Evolutionary conservation across 2,888 invertebrate genomes (phyloP).

Genomic region (Heliconius ismenius): DNA sequence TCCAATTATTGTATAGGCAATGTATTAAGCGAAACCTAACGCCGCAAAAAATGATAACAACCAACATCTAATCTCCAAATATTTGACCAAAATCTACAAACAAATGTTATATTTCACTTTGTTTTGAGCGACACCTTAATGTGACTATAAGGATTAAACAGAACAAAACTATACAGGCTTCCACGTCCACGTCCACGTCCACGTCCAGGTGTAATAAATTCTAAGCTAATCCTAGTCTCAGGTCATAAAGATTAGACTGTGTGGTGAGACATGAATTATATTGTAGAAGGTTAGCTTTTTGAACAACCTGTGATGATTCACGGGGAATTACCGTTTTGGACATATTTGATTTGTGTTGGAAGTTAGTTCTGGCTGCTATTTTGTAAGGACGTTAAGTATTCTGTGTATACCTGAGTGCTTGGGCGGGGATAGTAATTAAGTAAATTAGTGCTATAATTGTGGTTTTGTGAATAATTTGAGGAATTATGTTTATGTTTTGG

Average conservation of each 20-base stretch:
- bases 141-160: constrained; percentile 49
- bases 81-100: constrained; percentile 7
- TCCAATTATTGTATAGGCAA: no score
- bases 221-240: constrained; percentile 53
- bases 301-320: constrained; percentile 42
- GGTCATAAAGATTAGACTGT: constrained; percentile 56
- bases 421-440: neutral
- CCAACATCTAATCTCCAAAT: neutral
- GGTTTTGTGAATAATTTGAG: no score
- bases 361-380: constrained; percentile 1
- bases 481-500: no score
- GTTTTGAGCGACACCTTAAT: constrained; percentile 43
- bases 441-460: no score
- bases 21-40: neutral
- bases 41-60: neutral
- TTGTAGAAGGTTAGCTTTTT: constrained; percentile 42
- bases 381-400: constrained; percentile 12
- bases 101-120: neutral
- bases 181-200: constrained; percentile 41
- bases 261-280: constrained; percentile 46
- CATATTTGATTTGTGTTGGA: constrained; percentile 27
- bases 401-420: neutral
- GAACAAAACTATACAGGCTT: constrained; percentile 49
- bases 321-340: constrained; percentile 34
- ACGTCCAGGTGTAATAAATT: constrained; percentile 56